Evolutionary conservation across 2,113 vertebrate species (phyloP).

Genomic region (Tupaia chinensis): DNA sequence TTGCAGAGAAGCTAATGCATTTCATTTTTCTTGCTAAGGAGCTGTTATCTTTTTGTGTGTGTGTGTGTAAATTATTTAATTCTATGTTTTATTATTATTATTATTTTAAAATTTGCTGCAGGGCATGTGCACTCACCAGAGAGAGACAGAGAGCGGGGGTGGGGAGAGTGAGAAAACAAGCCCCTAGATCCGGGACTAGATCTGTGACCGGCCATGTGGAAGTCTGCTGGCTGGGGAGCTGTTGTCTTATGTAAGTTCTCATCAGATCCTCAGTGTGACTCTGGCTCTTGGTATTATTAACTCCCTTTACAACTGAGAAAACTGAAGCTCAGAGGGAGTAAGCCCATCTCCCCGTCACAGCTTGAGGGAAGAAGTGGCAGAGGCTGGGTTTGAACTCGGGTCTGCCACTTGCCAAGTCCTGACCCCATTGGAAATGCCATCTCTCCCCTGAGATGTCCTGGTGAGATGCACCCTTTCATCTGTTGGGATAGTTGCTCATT

Average conservation of each 20-base stretch:
- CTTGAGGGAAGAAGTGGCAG: background rate
- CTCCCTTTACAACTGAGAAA: background rate
- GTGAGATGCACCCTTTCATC: background rate
- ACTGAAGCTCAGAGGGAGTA: background rate
- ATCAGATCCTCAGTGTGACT: background rate
- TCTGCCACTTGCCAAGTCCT: background rate
- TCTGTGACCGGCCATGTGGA: no score
- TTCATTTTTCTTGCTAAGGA: background rate
- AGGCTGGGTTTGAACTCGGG: background rate
- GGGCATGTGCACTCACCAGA: no score
- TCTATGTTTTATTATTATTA: no score
- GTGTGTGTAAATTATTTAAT: no score
- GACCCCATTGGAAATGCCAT: accelerated
- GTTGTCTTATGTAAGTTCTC: background rate
- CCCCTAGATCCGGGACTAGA: no score
- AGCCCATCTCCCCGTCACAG: background rate
- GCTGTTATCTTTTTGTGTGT: no score
- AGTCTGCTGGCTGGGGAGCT: background rate
- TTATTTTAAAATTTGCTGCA: no score
- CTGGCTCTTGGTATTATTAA: background rate
- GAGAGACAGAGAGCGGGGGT: no score
- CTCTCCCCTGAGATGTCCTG: background rate
- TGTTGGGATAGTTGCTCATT: background rate
- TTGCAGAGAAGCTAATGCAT: background rate
- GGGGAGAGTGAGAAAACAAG: no score